Percentiles rank a stretch among this genome's conserved stretches.
These are phyloP conservation scores for Sycon ciliatum DNA, from an alignment of 37 sponge, comb jelly and placozoan genomes.

Conservation along the genomic window DNA sequence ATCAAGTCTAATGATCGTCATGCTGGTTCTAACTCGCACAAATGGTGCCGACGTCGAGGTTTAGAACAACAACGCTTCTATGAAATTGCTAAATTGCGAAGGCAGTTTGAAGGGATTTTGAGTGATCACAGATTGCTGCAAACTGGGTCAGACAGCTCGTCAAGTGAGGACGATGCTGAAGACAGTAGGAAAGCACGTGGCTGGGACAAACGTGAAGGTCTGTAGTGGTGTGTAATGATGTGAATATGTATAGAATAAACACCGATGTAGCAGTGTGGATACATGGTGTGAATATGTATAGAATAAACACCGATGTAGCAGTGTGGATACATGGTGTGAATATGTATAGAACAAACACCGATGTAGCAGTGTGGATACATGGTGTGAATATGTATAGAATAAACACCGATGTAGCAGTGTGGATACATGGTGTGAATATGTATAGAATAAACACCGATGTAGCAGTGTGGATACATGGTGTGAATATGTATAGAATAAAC, in stretches of 20 bases:
- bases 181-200: not conserved
- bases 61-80: conserved; percentile 84
- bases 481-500: not conserved
- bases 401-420: not conserved
- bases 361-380: not conserved
- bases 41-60: conserved; percentile 71
- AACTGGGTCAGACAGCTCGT: too few relatives aligned
- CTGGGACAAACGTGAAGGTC: not conserved
- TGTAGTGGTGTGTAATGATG: not conserved
- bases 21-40: not conserved
- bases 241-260: not conserved
- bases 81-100: conserved; percentile 81
- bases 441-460: not conserved
- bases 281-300: not conserved
- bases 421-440: not conserved
- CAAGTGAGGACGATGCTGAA: too few relatives aligned
- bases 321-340: not conserved
- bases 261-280: not conserved
- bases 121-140: too few relatives aligned
- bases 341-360: not conserved
- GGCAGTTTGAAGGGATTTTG: conserved; percentile 79
- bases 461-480: not conserved
- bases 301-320: not conserved
- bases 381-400: not conserved
- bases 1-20: not conserved